Evolutionary conservation across 2,797 vertebrate genomes (phyloP).

Genomic region (Pangasius sanitwongsei): DNA sequence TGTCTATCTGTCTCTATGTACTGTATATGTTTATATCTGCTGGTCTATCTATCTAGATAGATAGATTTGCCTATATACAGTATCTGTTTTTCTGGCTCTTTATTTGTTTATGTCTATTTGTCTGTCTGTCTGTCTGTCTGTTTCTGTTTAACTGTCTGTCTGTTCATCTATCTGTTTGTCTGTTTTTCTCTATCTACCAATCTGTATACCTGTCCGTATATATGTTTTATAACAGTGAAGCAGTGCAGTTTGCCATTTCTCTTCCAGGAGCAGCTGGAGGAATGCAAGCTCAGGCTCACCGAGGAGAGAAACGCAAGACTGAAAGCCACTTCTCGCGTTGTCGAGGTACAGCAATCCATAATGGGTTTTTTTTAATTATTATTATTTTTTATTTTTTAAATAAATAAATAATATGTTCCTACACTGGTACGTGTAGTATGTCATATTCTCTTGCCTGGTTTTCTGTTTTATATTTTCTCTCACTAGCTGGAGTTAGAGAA

Average conservation of each 20-base stretch:
- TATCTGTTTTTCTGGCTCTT: too few species aligned
- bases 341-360: conserved; percentile 76
- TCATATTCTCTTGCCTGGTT: not conserved
- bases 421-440: not conserved
- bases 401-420: too few species aligned
- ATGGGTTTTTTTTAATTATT: too few species aligned
- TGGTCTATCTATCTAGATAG: too few species aligned
- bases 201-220: not conserved
- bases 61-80: too few species aligned
- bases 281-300: conserved; percentile 81
- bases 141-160: not conserved
- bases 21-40: too few species aligned
- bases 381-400: too few species aligned
- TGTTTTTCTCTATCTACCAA: not conserved
- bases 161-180: not conserved
- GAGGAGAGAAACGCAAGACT: conserved; percentile 85
- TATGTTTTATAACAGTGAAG: not conserved
- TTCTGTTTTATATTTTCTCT: conserved; percentile 27
- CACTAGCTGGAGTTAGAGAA: conserved; percentile 86
- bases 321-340: conserved; percentile 80
- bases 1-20: too few species aligned
- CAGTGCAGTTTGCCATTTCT: not conserved
- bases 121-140: not conserved
- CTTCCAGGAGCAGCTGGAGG: conserved; percentile 84
- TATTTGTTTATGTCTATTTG: too few species aligned